Conservation (phyloP, 2,113 vertebrate genomes). For the Strigops habroptila region DNA sequence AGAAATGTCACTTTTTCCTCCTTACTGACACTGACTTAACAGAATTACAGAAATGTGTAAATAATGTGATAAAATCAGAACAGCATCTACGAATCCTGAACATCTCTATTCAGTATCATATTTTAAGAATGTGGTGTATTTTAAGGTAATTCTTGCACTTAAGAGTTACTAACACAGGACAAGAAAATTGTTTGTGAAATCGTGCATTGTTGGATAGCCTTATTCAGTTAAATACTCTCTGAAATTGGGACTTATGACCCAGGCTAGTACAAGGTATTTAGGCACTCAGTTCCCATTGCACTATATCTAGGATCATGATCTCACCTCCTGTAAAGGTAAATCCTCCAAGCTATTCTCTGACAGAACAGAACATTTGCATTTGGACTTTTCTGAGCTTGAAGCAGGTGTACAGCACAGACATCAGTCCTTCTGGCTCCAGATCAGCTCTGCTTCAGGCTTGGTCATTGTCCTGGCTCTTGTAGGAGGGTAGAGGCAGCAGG, state of each 20-base stretch:
- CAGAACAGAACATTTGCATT: not conserved
- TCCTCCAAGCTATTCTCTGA: not conserved
- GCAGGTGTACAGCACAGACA: no score
- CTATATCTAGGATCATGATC: not conserved
- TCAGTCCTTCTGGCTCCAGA: not conserved
- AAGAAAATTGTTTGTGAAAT: not conserved
- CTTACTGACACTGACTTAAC: not conserved
- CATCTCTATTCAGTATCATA: not conserved
- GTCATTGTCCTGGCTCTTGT: not conserved
- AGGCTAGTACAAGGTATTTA: not conserved
- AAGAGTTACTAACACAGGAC: not conserved
- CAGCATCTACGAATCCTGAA: not conserved
- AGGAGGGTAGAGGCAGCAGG: not conserved
- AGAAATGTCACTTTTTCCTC: not conserved
- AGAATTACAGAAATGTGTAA: not conserved
- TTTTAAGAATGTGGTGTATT: not conserved
- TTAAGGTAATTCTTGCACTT: not conserved
- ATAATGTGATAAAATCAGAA: not conserved
- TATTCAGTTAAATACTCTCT: not conserved
- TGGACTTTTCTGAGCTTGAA: not conserved
- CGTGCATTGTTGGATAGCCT: not conserved
- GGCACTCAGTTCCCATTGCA: not conserved
- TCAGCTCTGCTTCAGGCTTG: not conserved
- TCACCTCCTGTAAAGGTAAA: not conserved
- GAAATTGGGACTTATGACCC: not conserved